These are phyloP conservation scores for Pedicia rivosa DNA, from an alignment of 2,888 invertebrate genomes.

Conservation along the genomic window DNA sequence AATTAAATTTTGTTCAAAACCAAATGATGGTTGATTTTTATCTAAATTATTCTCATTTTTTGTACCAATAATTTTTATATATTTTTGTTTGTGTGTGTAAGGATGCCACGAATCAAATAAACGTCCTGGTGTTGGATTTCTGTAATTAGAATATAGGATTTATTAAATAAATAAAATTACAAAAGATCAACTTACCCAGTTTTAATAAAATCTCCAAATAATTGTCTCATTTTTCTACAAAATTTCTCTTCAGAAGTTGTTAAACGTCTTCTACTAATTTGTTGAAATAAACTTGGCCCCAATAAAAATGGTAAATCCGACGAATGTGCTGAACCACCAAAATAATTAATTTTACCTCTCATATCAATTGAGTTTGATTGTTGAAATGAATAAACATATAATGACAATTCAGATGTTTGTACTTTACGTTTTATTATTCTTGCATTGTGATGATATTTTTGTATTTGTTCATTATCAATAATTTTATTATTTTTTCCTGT, in stretches of 20 bases:
- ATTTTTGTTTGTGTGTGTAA: slow-evolving; percentile 30
- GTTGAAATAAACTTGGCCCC: slow-evolving; percentile 48
- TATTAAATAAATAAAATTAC: neutral
- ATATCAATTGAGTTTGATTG: slow-evolving; percentile 28
- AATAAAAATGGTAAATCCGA: slow-evolving; percentile 48
- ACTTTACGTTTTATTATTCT: neutral
- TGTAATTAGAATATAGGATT: slow-evolving; percentile 17
- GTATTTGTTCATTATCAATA: neutral
- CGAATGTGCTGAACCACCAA: slow-evolving; percentile 45
- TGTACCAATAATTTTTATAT: slow-evolving; percentile 25
- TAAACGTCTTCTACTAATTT: slow-evolving; percentile 45
- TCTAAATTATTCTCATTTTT: neutral
- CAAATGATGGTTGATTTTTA: neutral
- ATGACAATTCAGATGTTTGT: slow-evolving; percentile 2
- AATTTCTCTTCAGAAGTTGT: slow-evolving; percentile 40
- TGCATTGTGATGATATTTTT: too few relatives aligned
- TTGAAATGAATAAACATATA: slow-evolving; percentile 28
- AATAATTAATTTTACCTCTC: slow-evolving; percentile 27
- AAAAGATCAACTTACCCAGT: slow-evolving; percentile 27
- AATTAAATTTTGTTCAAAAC: slow-evolving; percentile 17
- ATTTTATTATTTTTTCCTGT: neutral
- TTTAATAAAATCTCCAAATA: slow-evolving; percentile 37
- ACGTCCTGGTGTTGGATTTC: slow-evolving; percentile 39
- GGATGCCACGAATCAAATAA: slow-evolving; percentile 41
- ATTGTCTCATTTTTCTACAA: slow-evolving; percentile 33